Conservation (phyloP, 2,797 vertebrate genomes). For the Luscinia luscinia region DNA sequence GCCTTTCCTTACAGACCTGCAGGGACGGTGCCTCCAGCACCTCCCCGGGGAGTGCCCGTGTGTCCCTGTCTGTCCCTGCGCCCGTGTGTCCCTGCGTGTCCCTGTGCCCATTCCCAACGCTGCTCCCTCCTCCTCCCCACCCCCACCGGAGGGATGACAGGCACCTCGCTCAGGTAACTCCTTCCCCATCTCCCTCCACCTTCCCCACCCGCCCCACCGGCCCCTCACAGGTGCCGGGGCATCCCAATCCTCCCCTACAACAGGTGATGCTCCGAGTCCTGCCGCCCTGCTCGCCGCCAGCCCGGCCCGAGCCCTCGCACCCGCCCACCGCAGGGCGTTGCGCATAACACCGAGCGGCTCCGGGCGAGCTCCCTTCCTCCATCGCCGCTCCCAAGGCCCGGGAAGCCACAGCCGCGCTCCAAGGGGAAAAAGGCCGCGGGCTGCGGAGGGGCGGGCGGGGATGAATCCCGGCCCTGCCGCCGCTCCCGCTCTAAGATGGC, state of each 20-base stretch:
- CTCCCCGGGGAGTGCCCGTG: background rate
- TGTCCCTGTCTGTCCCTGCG: background rate
- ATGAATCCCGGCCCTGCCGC: slow-evolving; percentile 15
- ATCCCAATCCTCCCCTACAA: slow-evolving; percentile 38
- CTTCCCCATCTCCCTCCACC: background rate
- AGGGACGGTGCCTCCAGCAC: background rate
- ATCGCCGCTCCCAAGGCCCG: background rate
- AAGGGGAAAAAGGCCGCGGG: slow-evolving; percentile 14
- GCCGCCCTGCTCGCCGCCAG: slow-evolving; percentile 51
- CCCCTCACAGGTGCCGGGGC: background rate
- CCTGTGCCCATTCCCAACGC: background rate
- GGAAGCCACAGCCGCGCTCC: background rate
- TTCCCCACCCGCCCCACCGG: background rate
- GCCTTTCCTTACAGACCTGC: background rate
- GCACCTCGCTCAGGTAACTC: slow-evolving; percentile 25
- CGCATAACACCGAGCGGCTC: slow-evolving; percentile 42
- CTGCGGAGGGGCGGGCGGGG: background rate
- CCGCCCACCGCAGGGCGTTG: slow-evolving; percentile 68
- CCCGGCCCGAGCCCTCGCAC: slow-evolving; percentile 56
- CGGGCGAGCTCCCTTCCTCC: slow-evolving; percentile 40
- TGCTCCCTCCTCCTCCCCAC: slow-evolving; percentile 11
- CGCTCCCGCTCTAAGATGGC: slow-evolving; percentile 74
- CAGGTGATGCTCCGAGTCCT: slow-evolving; percentile 63
- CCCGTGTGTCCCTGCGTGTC: background rate
- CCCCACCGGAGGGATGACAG: slow-evolving; percentile 35